Conservation (phyloP, 2,797 vertebrate genomes). For the Neopelma chrysocephalum region DNA sequence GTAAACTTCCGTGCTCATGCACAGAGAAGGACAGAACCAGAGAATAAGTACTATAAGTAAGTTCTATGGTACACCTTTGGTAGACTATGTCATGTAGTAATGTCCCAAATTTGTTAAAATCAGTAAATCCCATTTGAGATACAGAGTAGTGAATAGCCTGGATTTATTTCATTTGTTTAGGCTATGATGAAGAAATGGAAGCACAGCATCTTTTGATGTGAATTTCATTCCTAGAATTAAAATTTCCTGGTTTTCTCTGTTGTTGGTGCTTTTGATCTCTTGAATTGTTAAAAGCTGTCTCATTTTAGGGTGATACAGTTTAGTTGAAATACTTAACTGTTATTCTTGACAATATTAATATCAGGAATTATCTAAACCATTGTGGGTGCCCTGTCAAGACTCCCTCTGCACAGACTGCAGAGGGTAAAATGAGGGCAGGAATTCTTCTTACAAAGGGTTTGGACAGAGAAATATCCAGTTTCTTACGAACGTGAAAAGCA, state of each 20-base stretch:
- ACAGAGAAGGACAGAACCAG: neutral
- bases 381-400: neutral
- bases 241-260: neutral
- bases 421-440: neutral
- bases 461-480: neutral
- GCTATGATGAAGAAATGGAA: neutral
- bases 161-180: neutral
- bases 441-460: neutral
- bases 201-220: neutral
- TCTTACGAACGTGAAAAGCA: neutral
- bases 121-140: neutral
- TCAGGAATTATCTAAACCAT: neutral
- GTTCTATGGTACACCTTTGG: neutral
- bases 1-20: neutral
- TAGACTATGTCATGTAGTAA: neutral
- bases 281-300: neutral
- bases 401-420: neutral
- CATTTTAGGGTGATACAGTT: neutral
- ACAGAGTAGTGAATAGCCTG: neutral
- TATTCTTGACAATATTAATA: neutral
- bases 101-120: neutral
- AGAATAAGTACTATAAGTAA: neutral
- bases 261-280: neutral
- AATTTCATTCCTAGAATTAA: neutral
- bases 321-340: neutral